Evolutionary conservation across 1,140 invertebrate species (phyloP).

Genomic region (Aporrectodea caliginosa): DNA sequence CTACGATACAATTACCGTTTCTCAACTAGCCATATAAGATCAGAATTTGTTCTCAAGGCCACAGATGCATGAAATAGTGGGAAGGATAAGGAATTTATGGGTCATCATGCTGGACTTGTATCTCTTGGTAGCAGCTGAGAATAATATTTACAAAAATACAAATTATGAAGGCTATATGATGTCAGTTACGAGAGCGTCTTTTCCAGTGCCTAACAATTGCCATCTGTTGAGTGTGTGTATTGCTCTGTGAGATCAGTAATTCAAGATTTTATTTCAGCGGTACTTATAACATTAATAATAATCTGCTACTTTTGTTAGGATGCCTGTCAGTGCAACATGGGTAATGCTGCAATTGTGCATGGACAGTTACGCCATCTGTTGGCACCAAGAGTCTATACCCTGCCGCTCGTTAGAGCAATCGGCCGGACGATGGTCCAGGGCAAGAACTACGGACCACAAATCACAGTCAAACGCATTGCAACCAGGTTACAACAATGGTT

Average conservation of each 20-base stretch:
- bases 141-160: too few relatives aligned
- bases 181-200: neutral
- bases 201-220: neutral
- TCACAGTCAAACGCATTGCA: constrained; percentile 63
- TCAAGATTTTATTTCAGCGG: neutral
- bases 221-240: neutral
- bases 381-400: constrained; percentile 63
- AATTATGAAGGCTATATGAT: too few relatives aligned
- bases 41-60: too few relatives aligned
- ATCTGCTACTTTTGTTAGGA: neutral
- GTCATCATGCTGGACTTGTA: too few relatives aligned
- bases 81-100: too few relatives aligned
- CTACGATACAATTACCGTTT: too few relatives aligned
- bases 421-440: constrained; percentile 68
- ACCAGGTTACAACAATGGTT: constrained; percentile 50
- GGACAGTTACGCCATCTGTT: constrained; percentile 60
- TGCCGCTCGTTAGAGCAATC: constrained; percentile 64
- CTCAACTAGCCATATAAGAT: too few relatives aligned
- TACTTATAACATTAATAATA: neutral
- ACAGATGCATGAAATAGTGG: too few relatives aligned
- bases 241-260: neutral
- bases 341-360: constrained; percentile 42
- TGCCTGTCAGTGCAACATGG: neutral
- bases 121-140: too few relatives aligned
- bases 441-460: constrained; percentile 66